Base-by-base conservation (phyloP, 2,113 vertebrate genomes). In the Phrynosoma blainvillii region DNA sequence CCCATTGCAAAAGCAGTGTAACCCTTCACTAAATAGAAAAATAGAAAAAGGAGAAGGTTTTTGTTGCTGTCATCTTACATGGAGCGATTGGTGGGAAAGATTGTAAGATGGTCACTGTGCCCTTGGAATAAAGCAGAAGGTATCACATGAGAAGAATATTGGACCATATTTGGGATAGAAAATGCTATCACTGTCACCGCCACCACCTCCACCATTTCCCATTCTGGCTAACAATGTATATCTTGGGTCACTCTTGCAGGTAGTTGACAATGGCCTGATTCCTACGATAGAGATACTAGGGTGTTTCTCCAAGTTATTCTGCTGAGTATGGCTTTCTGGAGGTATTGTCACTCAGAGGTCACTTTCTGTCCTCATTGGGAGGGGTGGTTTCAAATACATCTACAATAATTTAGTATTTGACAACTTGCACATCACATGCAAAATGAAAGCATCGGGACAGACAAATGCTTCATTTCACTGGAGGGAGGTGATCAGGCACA, bases 1-100 rank as follows among this genome's bases (percentile, higher is more conserved):
- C 6, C 95, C 92, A 89, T 81, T 93, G 79, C 85, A 76, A 90
- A 81, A 94, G 89, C 59, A 92, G 91, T 4, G 76, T n/a, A 92
- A 7, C 71, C 20, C 79, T 92, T 92, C 65, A 71, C 30, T 89
- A 88, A 89, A 80, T 4, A 88, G 30, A 65, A 0, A 0, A 30
- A 84, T 5, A 59, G 13, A 20, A 47, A 7, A n/a, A 47, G 18
- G 36, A 59, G 3, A 56, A 20, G 13, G 13, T 62, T 62, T 14
- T 62, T 62, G 13, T 62, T 62, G 13, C 59, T 62, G 59, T 16
- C 59, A 10, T 16, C 14, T 18, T 62, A 18, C 59, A 62, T 16
- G 59, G 59, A 62, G 18, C 18, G 12, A 16, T 14, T 62, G 12
- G 59, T 4, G 2, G 59, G 59, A 62, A 18, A 62, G 59, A 18